Base-by-base conservation (phyloP, 2,113 vertebrate species). In the Orthochromis indermauri region DNA sequence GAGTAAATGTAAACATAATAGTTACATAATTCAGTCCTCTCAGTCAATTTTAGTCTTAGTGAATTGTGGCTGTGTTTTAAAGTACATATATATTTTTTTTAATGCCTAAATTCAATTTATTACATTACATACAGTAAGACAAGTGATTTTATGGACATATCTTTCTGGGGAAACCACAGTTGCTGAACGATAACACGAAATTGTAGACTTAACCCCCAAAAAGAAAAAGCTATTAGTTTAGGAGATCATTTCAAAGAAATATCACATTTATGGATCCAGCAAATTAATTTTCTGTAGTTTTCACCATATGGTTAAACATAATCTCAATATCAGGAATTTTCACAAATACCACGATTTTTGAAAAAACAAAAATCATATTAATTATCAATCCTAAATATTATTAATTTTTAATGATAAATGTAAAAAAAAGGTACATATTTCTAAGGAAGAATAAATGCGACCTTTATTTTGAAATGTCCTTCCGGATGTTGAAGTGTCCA, bases 261-360 rank as follows among this genome's bases (percentile, higher is more conserved):
- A 73, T 73, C 37, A 73, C 37, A 10, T 26, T 42, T 42, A 0
- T 10, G 37, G 8, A 73, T 26, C 5, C 37, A 26, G 4, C 8
- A 45, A 26, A 26, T 73, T 26, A 17, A 45, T 24, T 26, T 45
- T 26, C 3, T 45, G 13, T 45, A 1, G 37, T 45, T 45, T 45
- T 73, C 37, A 42, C 13, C n/a, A 16, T 45, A 0, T 45, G 21
- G 5, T 26, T 73, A 47, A 73, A 0, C 24, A 17, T 10, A 45
- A 26, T 26, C 0, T 10, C 24, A 45, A 45, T 73, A 73, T 42
- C 37, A 2, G 40, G 21, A 0, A 47, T 26, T 19, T 47, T 28
- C 26, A 0, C 24, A 76, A 31, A 28, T 26, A 76, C 14, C 0
- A 71, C 8, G 1, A 26, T 42, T 42, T 42, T 10, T 37, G 17